Evolutionary conservation across 2,888 invertebrate species (phyloP).

Genomic region (Cetonia aurata): DNA sequence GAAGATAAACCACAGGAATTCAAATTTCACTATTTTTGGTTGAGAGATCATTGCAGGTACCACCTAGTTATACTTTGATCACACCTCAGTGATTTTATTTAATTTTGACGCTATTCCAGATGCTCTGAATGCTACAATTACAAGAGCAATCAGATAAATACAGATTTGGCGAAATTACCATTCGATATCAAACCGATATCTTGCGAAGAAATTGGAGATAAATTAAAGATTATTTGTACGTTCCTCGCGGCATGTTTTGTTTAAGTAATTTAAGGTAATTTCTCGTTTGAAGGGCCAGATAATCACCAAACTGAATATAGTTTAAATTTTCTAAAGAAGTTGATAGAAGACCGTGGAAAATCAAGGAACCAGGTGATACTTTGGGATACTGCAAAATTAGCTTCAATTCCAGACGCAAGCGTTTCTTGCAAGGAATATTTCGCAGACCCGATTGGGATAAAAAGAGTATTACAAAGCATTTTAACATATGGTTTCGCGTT

Average conservation of each 20-base stretch:
- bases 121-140: slow-evolving; percentile 73
- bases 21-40: slow-evolving; percentile 69
- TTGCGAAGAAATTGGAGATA: slow-evolving; percentile 60
- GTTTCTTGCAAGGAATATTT: slow-evolving; percentile 69
- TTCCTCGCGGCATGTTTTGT: slow-evolving; percentile 47
- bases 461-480: slow-evolving; percentile 68
- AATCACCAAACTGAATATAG: slow-evolving; percentile 70
- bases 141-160: slow-evolving; percentile 72
- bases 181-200: slow-evolving; percentile 64
- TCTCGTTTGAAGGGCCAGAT: slow-evolving; percentile 69
- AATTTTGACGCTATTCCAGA: slow-evolving; percentile 62
- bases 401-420: slow-evolving; percentile 63
- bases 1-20: neutral
- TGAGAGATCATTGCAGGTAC: slow-evolving; percentile 74
- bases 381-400: slow-evolving; percentile 68
- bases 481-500: slow-evolving; percentile 69
- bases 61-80: slow-evolving; percentile 16
- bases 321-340: slow-evolving; percentile 62
- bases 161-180: slow-evolving; percentile 71
- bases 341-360: slow-evolving; percentile 19
- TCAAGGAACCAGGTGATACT: slow-evolving; percentile 58
- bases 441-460: slow-evolving; percentile 64
- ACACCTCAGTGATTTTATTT: slow-evolving; percentile 32
- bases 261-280: too few species aligned
- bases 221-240: slow-evolving; percentile 71